These are phyloP conservation scores for Cataglyphis hispanica DNA, from an alignment of 1,140 invertebrate genomes.

Conservation along the genomic window DNA sequence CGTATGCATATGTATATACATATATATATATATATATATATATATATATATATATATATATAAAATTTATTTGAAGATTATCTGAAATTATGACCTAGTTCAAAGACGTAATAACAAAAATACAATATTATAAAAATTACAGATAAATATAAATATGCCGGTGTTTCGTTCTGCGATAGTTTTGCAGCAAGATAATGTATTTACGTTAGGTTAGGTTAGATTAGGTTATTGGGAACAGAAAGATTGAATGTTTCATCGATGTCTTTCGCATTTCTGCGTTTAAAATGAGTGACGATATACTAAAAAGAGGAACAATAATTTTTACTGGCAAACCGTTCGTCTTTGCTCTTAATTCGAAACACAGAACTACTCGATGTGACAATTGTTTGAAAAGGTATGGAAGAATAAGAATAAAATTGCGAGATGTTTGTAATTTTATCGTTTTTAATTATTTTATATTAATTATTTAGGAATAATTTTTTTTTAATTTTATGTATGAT, in stretches of 20 bases:
- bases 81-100: background rate
- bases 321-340: conserved; percentile 88
- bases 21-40: no score
- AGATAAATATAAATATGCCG: background rate
- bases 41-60: background rate
- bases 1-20: no score
- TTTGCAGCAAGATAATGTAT: background rate
- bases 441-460: conserved; percentile 49
- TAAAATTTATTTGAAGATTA: no score
- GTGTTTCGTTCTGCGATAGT: background rate
- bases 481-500: conserved; percentile 18
- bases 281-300: conserved; percentile 65
- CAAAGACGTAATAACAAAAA: background rate
- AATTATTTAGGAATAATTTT: background rate
- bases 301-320: conserved; percentile 86
- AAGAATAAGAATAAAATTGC: conserved; percentile 20
- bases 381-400: conserved; percentile 88
- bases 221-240: background rate
- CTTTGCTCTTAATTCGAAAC: conserved; percentile 87
- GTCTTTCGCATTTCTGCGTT: background rate
- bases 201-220: background rate
- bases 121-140: background rate
- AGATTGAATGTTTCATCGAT: background rate
- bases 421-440: conserved; percentile 28
- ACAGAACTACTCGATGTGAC: conserved; percentile 88